These are phyloP conservation scores for Empidonax alnorum DNA, from an alignment of 2,113 vertebrate genomes.

Conservation along the genomic window DNA sequence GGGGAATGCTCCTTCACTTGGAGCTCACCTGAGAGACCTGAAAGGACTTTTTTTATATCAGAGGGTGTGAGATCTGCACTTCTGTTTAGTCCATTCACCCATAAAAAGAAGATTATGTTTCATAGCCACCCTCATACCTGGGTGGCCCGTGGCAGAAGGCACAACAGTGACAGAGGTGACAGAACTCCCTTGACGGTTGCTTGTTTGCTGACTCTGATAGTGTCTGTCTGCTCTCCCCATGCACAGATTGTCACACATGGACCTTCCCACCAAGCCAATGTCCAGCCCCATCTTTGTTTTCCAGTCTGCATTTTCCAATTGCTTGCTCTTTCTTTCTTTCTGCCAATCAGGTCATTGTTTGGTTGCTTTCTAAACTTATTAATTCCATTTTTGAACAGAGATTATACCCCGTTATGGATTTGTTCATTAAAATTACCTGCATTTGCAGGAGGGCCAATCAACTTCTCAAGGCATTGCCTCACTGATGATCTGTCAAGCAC, in stretches of 20 bases:
- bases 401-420: not conserved
- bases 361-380: not conserved
- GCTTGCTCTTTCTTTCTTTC: not conserved
- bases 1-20: not conserved
- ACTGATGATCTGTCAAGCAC: not conserved
- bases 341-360: not conserved
- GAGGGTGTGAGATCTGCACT: not conserved
- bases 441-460: not conserved
- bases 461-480: not conserved
- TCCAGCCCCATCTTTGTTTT: not conserved
- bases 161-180: not conserved
- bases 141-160: not conserved
- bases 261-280: not conserved
- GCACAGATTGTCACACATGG: not conserved
- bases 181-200: not conserved
- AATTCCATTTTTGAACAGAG: not conserved
- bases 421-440: not conserved
- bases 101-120: not conserved
- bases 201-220: not conserved
- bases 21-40: not conserved
- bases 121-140: not conserved
- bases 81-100: not conserved
- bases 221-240: not conserved
- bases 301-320: not conserved
- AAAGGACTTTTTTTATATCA: not conserved